Conservation (phyloP, 2,888 invertebrate species). For the Drosophila nr. perissopoda region DNA sequence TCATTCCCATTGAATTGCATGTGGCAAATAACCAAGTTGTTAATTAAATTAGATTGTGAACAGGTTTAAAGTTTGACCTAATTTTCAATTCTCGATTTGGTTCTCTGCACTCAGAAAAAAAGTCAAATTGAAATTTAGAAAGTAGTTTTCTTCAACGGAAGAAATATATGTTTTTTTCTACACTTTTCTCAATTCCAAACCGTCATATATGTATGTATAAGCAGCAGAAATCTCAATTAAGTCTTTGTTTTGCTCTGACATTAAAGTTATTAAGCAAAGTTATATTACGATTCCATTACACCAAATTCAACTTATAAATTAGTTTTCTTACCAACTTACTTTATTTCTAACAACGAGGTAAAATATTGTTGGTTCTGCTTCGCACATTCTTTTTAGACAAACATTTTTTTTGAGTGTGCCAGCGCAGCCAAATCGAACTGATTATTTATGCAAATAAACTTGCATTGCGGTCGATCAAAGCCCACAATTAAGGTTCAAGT, state of each 20-base stretch:
- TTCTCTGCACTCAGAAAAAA: slow-evolving; percentile 2
- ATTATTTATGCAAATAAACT: slow-evolving; percentile 56
- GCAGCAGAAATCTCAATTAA: not conserved
- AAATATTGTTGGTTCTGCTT: not conserved
- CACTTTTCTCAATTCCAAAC: not conserved
- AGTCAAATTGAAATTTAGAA: not conserved
- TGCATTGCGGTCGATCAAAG: slow-evolving; percentile 37
- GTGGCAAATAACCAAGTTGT: slow-evolving; percentile 49
- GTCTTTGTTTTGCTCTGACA: not conserved
- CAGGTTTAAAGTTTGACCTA: slow-evolving; percentile 39
- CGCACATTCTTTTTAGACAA: not conserved
- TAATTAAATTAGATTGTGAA: slow-evolving; percentile 70
- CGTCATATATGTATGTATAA: not conserved
- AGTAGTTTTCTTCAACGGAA: not conserved
- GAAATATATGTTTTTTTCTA: not conserved
- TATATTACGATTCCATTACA: not conserved
- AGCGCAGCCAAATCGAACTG: slow-evolving; percentile 25
- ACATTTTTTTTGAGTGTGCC: slow-evolving; percentile 3
- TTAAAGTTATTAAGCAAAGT: not conserved
- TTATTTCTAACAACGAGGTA: not conserved
- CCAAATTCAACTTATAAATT: not conserved
- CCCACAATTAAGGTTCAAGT: slow-evolving; percentile 35
- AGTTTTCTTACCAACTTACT: not conserved
- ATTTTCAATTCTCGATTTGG: slow-evolving; percentile 21
- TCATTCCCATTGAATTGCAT: slow-evolving; percentile 20